Base-by-base conservation (phyloP, 2,113 vertebrate genomes). In the Nestor notabilis region DNA sequence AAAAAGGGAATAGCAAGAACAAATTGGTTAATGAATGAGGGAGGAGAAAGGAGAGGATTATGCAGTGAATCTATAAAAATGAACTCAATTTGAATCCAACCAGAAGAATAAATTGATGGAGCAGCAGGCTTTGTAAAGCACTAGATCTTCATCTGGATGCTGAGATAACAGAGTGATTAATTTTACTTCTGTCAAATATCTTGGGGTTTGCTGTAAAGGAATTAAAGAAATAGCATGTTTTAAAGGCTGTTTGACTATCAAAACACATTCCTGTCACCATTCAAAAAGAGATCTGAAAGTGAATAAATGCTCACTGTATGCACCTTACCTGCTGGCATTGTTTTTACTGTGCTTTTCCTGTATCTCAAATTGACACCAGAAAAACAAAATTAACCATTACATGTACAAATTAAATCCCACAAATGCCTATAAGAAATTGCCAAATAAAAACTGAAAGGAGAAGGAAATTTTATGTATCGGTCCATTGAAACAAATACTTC, bases 1-100 rank as follows among this genome's bases (percentile, higher is more conserved):
- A 93, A 86, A 88, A 96, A 95, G 93, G 90, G 87, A 90, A 90
- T 82, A 66, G 79, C 92, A 74, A 55, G 88, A 97, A 92, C 83
- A 94, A 97, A 95, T 94, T 96, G 95, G 81, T 94, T 97, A 96
- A 97, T 97, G 96, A 97, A 96, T 76, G 89, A 95, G 82, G 96
- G 91, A 96, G 83, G 89, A 86, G 91, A 95, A 93, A 87, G 88
- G 17, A 79, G 47, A 91, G 86, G 21, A 95, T 89, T 94, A 95
- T 80, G 89, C 84, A 80, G 85, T 13, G 83, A 95, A 96, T 95
- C 94, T 82, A 95, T 94, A 96, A 97, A 97, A 95, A 96, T 94
- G 78, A 93, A 96, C 96, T 97, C 95, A 71, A 94, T 96, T 93
- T 95, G 93, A 96, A 95, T 93, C 84, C 91, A 89, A 90, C 86